Conservation (phyloP, 1,140 invertebrate genomes). For the Aphelinus atriplicis region DNA sequence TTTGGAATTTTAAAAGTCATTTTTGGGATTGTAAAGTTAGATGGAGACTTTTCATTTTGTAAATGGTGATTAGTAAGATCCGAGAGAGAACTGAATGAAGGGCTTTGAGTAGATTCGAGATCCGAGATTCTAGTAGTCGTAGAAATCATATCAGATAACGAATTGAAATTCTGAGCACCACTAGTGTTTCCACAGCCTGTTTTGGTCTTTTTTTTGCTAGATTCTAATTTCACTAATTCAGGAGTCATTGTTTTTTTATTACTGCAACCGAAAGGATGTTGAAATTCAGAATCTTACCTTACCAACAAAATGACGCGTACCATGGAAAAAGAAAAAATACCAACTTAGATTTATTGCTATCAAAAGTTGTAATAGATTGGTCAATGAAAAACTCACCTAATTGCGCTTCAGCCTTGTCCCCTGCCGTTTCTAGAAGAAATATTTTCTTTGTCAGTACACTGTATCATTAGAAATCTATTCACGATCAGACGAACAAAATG, state of each 20-base stretch:
- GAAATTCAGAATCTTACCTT: slow-evolving; percentile 67
- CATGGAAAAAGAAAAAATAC: slow-evolving; percentile 61
- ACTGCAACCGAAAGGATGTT: slow-evolving; percentile 19
- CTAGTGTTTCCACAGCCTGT: slow-evolving; percentile 3
- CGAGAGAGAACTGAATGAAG: slow-evolving; percentile 34
- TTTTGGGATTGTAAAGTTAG: slow-evolving; percentile 22
- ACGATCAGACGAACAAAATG: not conserved
- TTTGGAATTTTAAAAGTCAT: slow-evolving; percentile 16
- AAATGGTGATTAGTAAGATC: slow-evolving; percentile 41
- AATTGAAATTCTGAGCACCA: slow-evolving; percentile 24
- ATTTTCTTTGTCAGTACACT: not conserved
- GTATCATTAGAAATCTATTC: not conserved
- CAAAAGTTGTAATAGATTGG: slow-evolving; percentile 16
- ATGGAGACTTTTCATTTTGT: slow-evolving; percentile 16
- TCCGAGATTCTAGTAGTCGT: slow-evolving; percentile 28
- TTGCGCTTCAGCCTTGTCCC: slow-evolving; percentile 30
- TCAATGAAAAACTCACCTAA: slow-evolving; percentile 51
- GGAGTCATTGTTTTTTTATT: not conserved
- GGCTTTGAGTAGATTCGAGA: not conserved
- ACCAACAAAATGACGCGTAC: slow-evolving; percentile 55
- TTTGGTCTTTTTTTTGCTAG: slow-evolving; percentile 3
- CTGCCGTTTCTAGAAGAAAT: not conserved
- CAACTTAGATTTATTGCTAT: slow-evolving; percentile 23
- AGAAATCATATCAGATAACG: slow-evolving; percentile 38
- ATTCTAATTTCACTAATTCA: slow-evolving; percentile 7